Evolutionary conservation across 2,888 invertebrate species (phyloP).

Genomic region (Tridacna crocea): DNA sequence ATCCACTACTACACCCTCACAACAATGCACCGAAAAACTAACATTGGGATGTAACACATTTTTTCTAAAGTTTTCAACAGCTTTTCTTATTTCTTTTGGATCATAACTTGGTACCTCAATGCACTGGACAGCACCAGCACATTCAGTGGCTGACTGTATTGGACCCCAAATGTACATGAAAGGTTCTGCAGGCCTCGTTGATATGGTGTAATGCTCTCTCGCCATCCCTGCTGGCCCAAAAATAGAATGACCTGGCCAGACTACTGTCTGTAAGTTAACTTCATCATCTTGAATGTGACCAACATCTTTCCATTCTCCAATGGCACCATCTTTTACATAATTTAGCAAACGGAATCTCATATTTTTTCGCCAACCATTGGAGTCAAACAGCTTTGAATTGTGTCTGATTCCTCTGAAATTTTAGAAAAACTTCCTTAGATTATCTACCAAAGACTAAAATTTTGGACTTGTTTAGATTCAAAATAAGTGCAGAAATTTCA

Average conservation of each 20-base stretch:
- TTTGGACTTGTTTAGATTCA: too few species aligned
- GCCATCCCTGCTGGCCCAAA: constrained; percentile 88
- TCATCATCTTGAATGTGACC: constrained; percentile 70
- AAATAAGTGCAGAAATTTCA: too few species aligned
- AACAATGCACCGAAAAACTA: constrained; percentile 86
- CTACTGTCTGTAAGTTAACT: constrained; percentile 90
- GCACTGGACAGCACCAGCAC: constrained; percentile 76
- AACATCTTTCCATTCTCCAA: constrained; percentile 69
- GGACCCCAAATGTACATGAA: constrained; percentile 93
- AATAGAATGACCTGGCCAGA: constrained; percentile 93
- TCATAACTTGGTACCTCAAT: constrained; percentile 86
- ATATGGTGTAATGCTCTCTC: constrained; percentile 90
- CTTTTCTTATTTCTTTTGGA: constrained; percentile 50
- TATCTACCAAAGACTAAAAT: too few species aligned
- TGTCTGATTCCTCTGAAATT: constrained; percentile 38
- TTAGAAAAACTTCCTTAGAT: background rate
- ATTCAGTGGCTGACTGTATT: constrained; percentile 85
- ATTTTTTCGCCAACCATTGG: constrained; percentile 35
- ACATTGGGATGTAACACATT: constrained; percentile 76
- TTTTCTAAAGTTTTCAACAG: constrained; percentile 29
- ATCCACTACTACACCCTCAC: constrained; percentile 94
- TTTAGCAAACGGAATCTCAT: constrained; percentile 69
- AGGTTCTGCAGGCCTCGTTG: constrained; percentile 94
- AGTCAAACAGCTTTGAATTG: constrained; percentile 43
- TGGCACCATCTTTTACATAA: constrained; percentile 41